phyloP scores from a whole-genome alignment of 2,888 invertebrate species.

The Amiota mariae region DNA sequence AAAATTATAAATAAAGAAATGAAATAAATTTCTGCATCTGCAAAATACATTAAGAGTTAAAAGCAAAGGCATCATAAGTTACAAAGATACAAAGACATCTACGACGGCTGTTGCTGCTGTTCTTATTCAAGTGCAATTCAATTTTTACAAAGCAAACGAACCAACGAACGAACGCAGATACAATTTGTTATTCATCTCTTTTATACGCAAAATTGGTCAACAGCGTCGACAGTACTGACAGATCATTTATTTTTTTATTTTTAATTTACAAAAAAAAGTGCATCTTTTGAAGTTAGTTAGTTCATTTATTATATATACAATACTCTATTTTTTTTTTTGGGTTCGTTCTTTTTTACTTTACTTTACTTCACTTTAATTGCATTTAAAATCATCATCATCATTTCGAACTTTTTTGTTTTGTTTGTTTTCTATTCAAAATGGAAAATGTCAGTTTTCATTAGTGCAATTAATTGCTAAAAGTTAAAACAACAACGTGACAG shows the following conservation, averaged over 20 bases:
- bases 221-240: no score
- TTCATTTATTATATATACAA: no score
- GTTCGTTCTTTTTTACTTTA: not conserved
- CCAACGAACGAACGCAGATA: no score
- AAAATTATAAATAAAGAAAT: conserved; percentile 34
- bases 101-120: conserved; percentile 15
- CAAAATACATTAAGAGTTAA: not conserved
- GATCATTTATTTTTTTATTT: no score
- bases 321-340: not conserved
- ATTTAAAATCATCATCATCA: not conserved
- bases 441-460: conserved; percentile 20
- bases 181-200: no score
- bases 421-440: conserved; percentile 21
- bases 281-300: no score
- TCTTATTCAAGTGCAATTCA: not conserved
- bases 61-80: no score
- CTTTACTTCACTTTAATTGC: not conserved
- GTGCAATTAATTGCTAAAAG: conserved; percentile 19
- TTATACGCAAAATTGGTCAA: no score
- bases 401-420: conserved; percentile 4
- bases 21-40: not conserved
- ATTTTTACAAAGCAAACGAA: conserved; percentile 6
- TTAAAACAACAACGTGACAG: not conserved
- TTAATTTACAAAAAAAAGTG: no score
- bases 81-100: not conserved